phyloP scores from a whole-genome alignment of 2,797 vertebrate species.

The Semotilus atromaculatus region DNA sequence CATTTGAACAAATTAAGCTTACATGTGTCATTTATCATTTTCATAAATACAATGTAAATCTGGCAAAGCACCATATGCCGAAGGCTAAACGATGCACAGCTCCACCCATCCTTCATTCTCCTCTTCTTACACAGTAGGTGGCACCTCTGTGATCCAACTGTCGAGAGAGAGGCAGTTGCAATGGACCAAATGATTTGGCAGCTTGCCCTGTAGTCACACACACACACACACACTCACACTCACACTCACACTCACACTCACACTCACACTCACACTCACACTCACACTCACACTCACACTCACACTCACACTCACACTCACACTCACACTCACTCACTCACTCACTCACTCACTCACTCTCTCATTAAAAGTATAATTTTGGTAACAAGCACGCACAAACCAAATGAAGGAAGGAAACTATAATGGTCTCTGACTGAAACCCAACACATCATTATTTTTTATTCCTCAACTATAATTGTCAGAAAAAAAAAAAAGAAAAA shows the following conservation, averaged over 20 bases:
- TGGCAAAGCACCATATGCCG: constrained; percentile 20
- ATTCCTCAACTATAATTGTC: constrained; percentile 32
- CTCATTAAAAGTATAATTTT: constrained; percentile 33
- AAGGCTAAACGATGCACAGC: constrained; percentile 18
- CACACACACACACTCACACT: too few species aligned
- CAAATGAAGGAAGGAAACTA: constrained; percentile 14
- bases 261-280: too few species aligned
- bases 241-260: too few species aligned
- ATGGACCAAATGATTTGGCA: constrained; percentile 15
- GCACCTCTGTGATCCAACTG: constrained; percentile 27
- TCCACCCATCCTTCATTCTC: constrained; percentile 4
- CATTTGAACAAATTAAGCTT: background rate
- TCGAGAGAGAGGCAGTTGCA: background rate
- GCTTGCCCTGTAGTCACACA: constrained; percentile 7
- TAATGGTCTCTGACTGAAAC: constrained; percentile 37
- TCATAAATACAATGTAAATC: background rate
- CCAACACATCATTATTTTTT: constrained; percentile 30
- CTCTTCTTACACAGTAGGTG: constrained; percentile 24
- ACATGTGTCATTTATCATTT: background rate
- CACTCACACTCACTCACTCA: too few species aligned
- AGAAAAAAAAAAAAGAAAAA: background rate
- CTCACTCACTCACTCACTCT: too few species aligned
- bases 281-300: background rate
- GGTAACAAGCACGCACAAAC: constrained; percentile 11
- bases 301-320: too few species aligned